These are phyloP conservation scores for Seriola dumerili DNA, from an alignment of 2,113 vertebrate genomes.

Conservation along the genomic window DNA sequence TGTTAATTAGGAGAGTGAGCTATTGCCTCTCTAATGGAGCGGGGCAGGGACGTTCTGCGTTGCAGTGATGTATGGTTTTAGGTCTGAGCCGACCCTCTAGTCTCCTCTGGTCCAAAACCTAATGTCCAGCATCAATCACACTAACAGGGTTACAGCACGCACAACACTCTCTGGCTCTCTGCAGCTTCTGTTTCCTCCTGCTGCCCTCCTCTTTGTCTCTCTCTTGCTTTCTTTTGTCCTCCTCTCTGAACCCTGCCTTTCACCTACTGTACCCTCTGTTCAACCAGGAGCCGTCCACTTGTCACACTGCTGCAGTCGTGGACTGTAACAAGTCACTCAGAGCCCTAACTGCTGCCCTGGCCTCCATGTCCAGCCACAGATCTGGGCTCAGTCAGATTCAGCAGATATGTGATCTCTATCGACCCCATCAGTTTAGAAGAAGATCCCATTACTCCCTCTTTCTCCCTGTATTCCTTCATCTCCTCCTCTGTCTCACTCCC, in stretches of 20 bases:
- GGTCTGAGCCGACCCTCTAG: slow-evolving; percentile 24
- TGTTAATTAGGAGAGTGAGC: slow-evolving; percentile 67
- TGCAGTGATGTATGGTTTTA: slow-evolving; percentile 53
- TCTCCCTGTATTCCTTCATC: background rate
- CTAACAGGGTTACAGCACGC: slow-evolving; percentile 45
- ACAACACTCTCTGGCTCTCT: background rate
- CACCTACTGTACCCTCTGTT: background rate
- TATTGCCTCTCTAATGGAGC: slow-evolving; percentile 59
- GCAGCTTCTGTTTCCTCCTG: background rate
- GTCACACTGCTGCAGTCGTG: background rate
- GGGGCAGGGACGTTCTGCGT: slow-evolving; percentile 18
- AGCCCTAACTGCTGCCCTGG: background rate
- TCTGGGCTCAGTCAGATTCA: slow-evolving; percentile 15
- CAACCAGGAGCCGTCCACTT: background rate
- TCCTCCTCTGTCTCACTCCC: background rate
- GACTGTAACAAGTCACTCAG: background rate
- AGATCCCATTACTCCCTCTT: slow-evolving; percentile 40
- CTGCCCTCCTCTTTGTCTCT: background rate
- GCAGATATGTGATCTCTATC: slow-evolving; percentile 53
- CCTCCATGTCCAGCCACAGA: background rate
- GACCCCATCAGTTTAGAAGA: slow-evolving; percentile 12
- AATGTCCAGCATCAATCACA: slow-evolving; percentile 65
- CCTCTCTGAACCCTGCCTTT: background rate
- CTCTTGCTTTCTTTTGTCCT: background rate
- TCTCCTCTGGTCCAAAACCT: slow-evolving; percentile 32